Evolutionary conservation across 2,888 invertebrate genomes (phyloP).

Genomic region (Cynaeus angustus): DNA sequence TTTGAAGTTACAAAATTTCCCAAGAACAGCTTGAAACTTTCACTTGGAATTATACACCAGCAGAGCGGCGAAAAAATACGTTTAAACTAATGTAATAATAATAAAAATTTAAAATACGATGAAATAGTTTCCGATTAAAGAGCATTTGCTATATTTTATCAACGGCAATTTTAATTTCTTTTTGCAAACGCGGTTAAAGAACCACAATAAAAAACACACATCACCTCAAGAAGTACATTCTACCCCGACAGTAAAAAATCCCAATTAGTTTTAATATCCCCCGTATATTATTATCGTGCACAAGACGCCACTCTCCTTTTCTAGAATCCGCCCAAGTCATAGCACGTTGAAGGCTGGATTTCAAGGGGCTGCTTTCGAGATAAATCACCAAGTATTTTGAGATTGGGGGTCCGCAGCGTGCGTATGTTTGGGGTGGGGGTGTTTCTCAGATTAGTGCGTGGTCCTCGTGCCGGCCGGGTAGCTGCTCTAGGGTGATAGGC

Average conservation of each 20-base stretch:
- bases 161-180: too few species aligned
- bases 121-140: too few species aligned
- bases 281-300: conserved; percentile 17
- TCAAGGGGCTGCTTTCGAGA: conserved; percentile 60
- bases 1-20: too few species aligned
- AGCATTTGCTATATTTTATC: too few species aligned
- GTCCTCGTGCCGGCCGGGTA: conserved; percentile 59
- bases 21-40: too few species aligned
- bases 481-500: conserved; percentile 46
- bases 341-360: conserved; percentile 45
- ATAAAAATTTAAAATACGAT: too few species aligned
- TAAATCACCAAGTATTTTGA: conserved; percentile 66
- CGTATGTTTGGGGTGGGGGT: conserved; percentile 61
- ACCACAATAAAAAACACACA: not conserved
- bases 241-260: conserved; percentile 21
- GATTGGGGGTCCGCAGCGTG: conserved; percentile 60
- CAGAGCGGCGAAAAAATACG: too few species aligned
- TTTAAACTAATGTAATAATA: too few species aligned
- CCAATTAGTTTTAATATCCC: conserved; percentile 32
- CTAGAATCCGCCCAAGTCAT: conserved; percentile 49
- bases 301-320: conserved; percentile 15
- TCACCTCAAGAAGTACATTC: not conserved
- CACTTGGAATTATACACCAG: too few species aligned
- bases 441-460: conserved; percentile 63
- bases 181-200: not conserved